phyloP scores from a whole-genome alignment of 2,113 vertebrate genomes.

The rabbit (Oryctolagus cuniculus) region DNA sequence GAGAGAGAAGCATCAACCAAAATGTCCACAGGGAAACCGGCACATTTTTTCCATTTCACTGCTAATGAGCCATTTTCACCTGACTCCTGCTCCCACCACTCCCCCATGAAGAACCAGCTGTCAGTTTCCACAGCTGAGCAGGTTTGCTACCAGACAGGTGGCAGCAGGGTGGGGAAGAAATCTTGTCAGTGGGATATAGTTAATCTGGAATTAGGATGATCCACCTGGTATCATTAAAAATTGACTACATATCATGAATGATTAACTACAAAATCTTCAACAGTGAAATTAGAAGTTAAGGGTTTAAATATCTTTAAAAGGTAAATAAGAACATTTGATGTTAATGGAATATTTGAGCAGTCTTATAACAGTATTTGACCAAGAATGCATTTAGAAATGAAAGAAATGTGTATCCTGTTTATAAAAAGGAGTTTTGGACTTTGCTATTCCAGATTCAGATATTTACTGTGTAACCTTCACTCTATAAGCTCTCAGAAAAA shows the following conservation, averaged over 20 bases:
- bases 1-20: not conserved
- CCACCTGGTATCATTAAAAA: conserved; percentile 74
- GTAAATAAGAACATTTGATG: conserved; percentile 1
- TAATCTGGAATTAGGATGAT: conserved; percentile 76
- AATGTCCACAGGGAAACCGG: conserved; percentile 49
- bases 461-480: not conserved
- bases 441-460: not conserved
- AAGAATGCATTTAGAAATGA: conserved; percentile 29
- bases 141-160: conserved; percentile 76
- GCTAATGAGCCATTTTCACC: conserved; percentile 82
- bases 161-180: conserved; percentile 51
- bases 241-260: conserved; percentile 40
- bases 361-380: not conserved
- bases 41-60: conserved; percentile 78
- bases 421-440: not conserved
- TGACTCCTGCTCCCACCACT: conserved; percentile 58
- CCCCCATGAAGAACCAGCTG: conserved; percentile 74
- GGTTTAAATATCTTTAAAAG: conserved; percentile 3
- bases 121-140: conserved; percentile 74
- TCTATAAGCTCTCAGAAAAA: not conserved
- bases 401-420: not conserved
- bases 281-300: not conserved
- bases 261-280: conserved; percentile 53
- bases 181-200: conserved; percentile 64
- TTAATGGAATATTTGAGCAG: not conserved